Evolutionary conservation across 2,113 vertebrate species (phyloP), one percentile per base, ranked within the genome.

Genomic region (Leucosticte australis): DNA sequence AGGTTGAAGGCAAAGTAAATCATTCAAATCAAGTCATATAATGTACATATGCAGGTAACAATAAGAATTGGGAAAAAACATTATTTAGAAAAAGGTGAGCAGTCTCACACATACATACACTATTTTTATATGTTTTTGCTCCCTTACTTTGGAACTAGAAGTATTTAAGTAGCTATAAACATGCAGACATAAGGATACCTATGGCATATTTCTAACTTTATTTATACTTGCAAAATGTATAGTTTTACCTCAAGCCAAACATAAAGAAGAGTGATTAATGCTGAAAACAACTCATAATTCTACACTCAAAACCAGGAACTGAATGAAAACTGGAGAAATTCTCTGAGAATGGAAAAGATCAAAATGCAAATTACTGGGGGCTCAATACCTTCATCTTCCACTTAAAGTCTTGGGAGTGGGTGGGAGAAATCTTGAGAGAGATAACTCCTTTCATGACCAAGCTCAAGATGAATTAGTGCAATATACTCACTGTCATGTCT

Each of bases 391-490:
- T 94, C 63, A 56, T 26, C 33, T 44, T 84, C 57, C 41, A 63
- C 22, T 90, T 71, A 30, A 90, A 47, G 16, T 83, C 39, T 31
- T 63, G 6, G 31, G 13, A 78, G 47, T 49, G 20, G 33, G 63
- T 53, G 37, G 15, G 13, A 18, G 37, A 77, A 84, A 56, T 31
- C 57, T 53, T 1, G 4, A 83, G 37, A 69, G n/a, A 87, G 26
- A 68, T 81, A 92, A 78, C 37, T 82, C 30, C 67, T 87, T 87
- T 90, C 75, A 87, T 52, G 50, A 81, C 44, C 41, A 26, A 83
- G 70, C n/a, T 64, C 46, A 95, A 90, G 94, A 97, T 95, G 70
- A 95, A 95, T 95, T 92, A 94, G 57, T 87, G 78, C 60, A 91
- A 94, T 92, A 94, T 88, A 89, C 11, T 27, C 60, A 83, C 28